These are phyloP conservation scores for Asarcornis scutulata DNA, from an alignment of 2,113 vertebrate genomes.

Conservation along the genomic window DNA sequence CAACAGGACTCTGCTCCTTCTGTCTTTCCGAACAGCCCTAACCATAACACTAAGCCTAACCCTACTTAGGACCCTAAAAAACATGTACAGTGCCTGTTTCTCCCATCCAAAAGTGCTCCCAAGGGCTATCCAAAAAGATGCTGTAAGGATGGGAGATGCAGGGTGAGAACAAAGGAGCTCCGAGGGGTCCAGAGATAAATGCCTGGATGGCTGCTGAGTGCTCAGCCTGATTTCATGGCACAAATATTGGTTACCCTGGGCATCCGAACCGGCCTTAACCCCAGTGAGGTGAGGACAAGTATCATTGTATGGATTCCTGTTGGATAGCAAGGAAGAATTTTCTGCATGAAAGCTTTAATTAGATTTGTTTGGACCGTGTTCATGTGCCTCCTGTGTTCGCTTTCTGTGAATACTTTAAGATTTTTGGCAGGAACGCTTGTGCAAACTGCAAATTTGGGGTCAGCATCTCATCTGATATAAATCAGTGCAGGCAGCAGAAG, in stretches of 20 bases:
- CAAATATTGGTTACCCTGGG: neutral
- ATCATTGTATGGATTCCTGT: slow-evolving; percentile 42
- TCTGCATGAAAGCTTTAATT: slow-evolving; percentile 71
- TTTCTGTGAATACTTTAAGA: slow-evolving; percentile 57
- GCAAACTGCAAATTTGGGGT: slow-evolving; percentile 65
- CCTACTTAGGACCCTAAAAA: too few relatives aligned
- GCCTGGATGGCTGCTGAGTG: neutral
- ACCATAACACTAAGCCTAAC: too few relatives aligned
- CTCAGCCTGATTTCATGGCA: neutral
- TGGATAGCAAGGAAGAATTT: slow-evolving; percentile 60
- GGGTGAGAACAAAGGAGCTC: neutral
- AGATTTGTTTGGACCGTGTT: slow-evolving; percentile 63
- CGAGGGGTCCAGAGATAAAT: neutral
- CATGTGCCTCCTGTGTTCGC: slow-evolving; percentile 59
- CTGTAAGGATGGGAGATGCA: neutral
- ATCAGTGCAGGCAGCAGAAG: slow-evolving; percentile 8
- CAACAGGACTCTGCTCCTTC: too few relatives aligned
- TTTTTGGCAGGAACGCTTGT: slow-evolving; percentile 56
- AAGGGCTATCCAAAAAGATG: neutral
- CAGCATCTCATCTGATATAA: slow-evolving; percentile 45
- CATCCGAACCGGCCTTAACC: slow-evolving; percentile 7
- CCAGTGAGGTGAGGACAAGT: slow-evolving; percentile 49
- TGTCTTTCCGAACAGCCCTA: too few relatives aligned
- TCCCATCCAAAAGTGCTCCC: too few relatives aligned
- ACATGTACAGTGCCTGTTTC: too few relatives aligned